Conservation (phyloP, 2,888 invertebrate genomes). For the Lymantria monacha region DNA sequence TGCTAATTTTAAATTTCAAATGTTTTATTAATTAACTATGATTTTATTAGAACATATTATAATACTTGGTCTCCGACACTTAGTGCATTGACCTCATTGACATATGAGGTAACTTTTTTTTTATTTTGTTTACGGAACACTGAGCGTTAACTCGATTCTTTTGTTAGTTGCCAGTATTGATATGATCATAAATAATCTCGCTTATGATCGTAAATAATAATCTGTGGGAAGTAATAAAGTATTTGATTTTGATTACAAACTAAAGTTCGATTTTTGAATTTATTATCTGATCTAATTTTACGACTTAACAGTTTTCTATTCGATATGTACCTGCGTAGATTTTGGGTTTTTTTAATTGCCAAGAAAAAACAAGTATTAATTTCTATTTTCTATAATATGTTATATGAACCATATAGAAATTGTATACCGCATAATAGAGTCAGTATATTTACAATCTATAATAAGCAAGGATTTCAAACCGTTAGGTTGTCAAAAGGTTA, state of each 20-base stretch:
- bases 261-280: not conserved
- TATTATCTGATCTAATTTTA: not conserved
- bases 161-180: conserved; percentile 5
- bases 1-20: conserved; percentile 38
- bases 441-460: no score
- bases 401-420: no score
- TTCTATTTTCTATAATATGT: no score
- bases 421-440: no score
- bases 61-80: conserved; percentile 5
- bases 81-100: conserved; percentile 38
- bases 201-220: conserved; percentile 9
- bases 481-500: no score
- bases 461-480: no score
- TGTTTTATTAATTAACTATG: conserved; percentile 10
- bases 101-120: conserved; percentile 4
- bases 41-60: conserved; percentile 26
- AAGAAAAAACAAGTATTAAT: no score
- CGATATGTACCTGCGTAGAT: not conserved
- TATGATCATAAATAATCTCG: conserved; percentile 5
- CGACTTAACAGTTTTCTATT: not conserved
- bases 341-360: not conserved
- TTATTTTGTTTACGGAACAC: conserved; percentile 7
- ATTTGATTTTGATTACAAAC: conserved; percentile 1
- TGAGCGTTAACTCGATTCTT: conserved; percentile 6
- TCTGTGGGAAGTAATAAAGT: conserved; percentile 4